Evolutionary conservation across 2,797 vertebrate species (phyloP).

Genomic region (Acridotheres tristis): DNA sequence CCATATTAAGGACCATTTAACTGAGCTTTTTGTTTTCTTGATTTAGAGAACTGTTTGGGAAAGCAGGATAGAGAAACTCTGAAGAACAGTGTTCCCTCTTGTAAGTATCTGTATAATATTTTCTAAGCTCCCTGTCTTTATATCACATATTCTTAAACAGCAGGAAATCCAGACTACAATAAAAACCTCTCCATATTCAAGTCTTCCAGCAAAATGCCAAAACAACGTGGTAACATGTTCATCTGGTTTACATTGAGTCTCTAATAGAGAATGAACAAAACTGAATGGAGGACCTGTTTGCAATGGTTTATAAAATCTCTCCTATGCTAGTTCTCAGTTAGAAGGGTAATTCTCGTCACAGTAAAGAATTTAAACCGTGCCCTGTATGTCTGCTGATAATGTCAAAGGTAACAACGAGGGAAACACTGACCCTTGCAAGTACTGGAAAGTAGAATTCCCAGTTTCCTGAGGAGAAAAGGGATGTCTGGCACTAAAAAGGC

Average conservation of each 20-base stretch:
- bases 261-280: neutral
- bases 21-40: neutral
- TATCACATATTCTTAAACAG: neutral
- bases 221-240: accelerated
- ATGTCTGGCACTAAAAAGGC: neutral
- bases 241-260: neutral
- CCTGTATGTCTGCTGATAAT: neutral
- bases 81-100: neutral
- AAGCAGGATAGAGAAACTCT: neutral
- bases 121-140: neutral
- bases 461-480: neutral
- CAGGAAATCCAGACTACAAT: neutral
- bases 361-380: neutral
- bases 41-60: neutral
- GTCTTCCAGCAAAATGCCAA: neutral
- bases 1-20: neutral
- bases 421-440: neutral
- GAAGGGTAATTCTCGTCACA: neutral
- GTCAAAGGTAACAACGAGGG: neutral
- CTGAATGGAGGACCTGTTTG: neutral
- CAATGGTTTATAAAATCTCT: neutral
- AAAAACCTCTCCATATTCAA: neutral
- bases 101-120: neutral
- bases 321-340: neutral
- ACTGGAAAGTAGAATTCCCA: neutral